These are phyloP conservation scores for Myotis davidii DNA, from an alignment of 2,113 vertebrate genomes.

Conservation along the genomic window DNA sequence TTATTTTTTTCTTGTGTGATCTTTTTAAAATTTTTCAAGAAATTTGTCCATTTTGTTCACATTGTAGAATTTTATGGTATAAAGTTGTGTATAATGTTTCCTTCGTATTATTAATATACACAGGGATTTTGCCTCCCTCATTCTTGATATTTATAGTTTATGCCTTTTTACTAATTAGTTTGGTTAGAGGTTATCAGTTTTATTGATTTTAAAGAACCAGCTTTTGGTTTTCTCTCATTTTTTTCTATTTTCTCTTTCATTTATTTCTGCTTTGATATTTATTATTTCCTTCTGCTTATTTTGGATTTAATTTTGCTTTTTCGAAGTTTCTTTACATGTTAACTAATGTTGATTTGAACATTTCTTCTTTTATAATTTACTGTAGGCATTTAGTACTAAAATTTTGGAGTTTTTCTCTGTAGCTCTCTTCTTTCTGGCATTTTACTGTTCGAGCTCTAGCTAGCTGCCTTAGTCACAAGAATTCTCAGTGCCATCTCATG, in stretches of 20 bases:
- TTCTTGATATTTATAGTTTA: not conserved
- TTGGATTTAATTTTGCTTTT: constrained; percentile 19
- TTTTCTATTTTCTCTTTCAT: not conserved
- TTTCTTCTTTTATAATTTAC: not conserved
- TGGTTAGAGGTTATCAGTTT: not conserved
- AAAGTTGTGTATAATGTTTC: not conserved
- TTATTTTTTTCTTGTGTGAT: not conserved
- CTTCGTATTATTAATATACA: not conserved
- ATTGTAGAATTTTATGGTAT: not conserved
- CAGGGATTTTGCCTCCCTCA: not conserved
- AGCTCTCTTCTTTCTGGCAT: not conserved
- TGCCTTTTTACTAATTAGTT: not conserved
- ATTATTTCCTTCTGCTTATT: not conserved
- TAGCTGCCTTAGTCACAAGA: not conserved
- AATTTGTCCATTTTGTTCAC: not conserved
- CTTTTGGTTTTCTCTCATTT: not conserved
- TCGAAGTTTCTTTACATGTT: not conserved
- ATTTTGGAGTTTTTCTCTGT: not conserved
- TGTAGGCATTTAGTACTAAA: not conserved
- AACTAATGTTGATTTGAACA: not conserved
- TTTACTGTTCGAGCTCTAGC: not conserved
- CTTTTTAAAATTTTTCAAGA: not conserved
- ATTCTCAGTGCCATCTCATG: not conserved
- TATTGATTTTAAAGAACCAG: not conserved
- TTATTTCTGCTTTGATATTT: not conserved